Percentiles rank a stretch among this genome's conserved stretches.
phyloP scores from a whole-genome alignment of 1,140 invertebrate genomes.

The Scaptodrosophila lebanonensis region DNA sequence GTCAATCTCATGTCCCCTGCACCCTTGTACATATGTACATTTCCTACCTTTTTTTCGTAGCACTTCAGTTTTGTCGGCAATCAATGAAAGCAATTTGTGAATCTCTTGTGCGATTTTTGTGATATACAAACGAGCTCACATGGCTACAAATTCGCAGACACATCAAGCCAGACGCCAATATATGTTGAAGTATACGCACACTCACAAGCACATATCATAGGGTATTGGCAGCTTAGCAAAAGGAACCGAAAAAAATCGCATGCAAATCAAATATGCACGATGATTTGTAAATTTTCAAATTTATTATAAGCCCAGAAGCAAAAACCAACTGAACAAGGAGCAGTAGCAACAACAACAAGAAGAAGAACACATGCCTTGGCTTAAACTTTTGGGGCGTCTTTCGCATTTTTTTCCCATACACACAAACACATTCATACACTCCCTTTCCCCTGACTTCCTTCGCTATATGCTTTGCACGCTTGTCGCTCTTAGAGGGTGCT shows the following conservation, averaged over 20 bases:
- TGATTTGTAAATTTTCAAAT: slow-evolving; percentile 75
- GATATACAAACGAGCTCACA: slow-evolving; percentile 58
- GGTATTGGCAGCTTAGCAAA: slow-evolving; percentile 41
- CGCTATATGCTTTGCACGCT: too few relatives aligned
- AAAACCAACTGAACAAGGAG: slow-evolving; percentile 1
- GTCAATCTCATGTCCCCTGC: too few relatives aligned
- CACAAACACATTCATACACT: not conserved
- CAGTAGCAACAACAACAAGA: slow-evolving; percentile 4
- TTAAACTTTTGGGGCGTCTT: too few relatives aligned
- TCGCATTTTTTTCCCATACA: too few relatives aligned
- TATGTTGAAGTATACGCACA: slow-evolving; percentile 25
- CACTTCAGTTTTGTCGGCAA: slow-evolving; percentile 54
- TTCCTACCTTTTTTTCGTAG: not conserved
- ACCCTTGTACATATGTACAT: not conserved
- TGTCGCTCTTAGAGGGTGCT: slow-evolving; percentile 45
- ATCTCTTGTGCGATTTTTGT: slow-evolving; percentile 63
- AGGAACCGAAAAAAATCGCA: slow-evolving; percentile 40
- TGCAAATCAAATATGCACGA: slow-evolving; percentile 72
- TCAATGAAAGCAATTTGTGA: slow-evolving; percentile 73
- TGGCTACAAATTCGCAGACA: slow-evolving; percentile 21
- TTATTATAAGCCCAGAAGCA: slow-evolving; percentile 34
- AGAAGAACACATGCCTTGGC: not conserved
- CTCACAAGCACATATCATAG: slow-evolving; percentile 11
- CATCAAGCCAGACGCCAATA: slow-evolving; percentile 1
- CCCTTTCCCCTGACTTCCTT: not conserved